A percentile compares a stretch with the other conserved stretches of the same genome.
phyloP scores from a whole-genome alignment of 1,140 invertebrate genomes.

The Zeugodacus cucurbitae region DNA sequence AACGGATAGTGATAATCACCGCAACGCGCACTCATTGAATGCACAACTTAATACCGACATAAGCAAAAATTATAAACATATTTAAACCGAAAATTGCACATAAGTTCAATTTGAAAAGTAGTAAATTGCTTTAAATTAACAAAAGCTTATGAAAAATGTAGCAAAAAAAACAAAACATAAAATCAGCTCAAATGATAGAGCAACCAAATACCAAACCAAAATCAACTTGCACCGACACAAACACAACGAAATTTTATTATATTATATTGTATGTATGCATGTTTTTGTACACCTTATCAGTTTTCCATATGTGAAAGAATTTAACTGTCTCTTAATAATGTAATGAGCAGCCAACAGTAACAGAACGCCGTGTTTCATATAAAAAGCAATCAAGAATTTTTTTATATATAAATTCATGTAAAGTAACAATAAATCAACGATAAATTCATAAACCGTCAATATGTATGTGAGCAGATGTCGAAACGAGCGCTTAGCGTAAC shows the following conservation, averaged over 20 bases:
- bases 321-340: not conserved
- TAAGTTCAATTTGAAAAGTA: not conserved
- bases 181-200: not conserved
- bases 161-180: not conserved
- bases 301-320: slow-evolving; percentile 5
- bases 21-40: not conserved
- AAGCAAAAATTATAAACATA: not conserved
- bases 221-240: slow-evolving; percentile 13
- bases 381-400: slow-evolving; percentile 5
- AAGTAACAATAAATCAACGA: slow-evolving; percentile 29
- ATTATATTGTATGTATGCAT: slow-evolving; percentile 14
- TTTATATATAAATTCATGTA: not conserved
- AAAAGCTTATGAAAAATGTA: not conserved
- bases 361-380: not conserved
- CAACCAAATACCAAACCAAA: not conserved
- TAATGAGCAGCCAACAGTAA: not conserved
- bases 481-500: slow-evolving; percentile 10
- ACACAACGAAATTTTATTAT: slow-evolving; percentile 22
- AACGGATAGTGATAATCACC: not conserved
- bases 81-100: not conserved
- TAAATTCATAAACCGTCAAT: slow-evolving; percentile 26
- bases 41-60: not conserved
- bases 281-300: not conserved
- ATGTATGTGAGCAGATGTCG: not conserved
- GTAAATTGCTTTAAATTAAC: not conserved